These are phyloP conservation scores for Drosophila repletoides DNA, from an alignment of 1,140 invertebrate species.

Conservation along the genomic window DNA sequence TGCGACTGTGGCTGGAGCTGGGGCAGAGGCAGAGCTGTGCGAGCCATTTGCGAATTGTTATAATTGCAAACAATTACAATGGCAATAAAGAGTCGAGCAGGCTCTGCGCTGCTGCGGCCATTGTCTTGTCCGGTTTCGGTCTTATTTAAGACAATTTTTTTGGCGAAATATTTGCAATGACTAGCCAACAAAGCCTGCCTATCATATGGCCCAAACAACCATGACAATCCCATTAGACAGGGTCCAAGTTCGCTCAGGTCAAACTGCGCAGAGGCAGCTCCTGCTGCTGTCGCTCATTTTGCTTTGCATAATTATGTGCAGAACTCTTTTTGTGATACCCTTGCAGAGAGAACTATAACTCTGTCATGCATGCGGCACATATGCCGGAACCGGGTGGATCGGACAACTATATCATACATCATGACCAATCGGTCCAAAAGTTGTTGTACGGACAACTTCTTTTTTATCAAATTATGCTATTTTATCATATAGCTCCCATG, in stretches of 20 bases:
- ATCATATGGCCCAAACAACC: conserved; percentile 22
- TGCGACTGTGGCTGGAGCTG: background rate
- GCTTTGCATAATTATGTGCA: conserved; percentile 70
- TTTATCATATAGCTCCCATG: too few relatives aligned
- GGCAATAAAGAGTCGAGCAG: conserved; percentile 43
- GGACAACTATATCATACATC: too few relatives aligned
- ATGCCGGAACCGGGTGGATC: too few relatives aligned
- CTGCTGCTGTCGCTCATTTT: conserved; percentile 34
- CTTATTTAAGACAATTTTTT: conserved; percentile 31
- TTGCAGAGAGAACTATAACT: too few relatives aligned
- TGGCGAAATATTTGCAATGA: conserved; percentile 38
- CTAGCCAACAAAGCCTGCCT: conserved; percentile 40
- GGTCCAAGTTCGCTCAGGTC: conserved; percentile 43
- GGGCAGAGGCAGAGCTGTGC: conserved; percentile 21
- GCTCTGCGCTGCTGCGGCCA: conserved; percentile 10
- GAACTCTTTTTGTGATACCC: conserved; percentile 34
- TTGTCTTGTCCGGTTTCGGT: conserved; percentile 37
- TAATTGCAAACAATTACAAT: conserved; percentile 74
- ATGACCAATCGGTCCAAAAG: too few relatives aligned
- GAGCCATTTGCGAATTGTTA: conserved; percentile 55
- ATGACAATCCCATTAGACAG: conserved; percentile 45
- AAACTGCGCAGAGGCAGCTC: conserved; percentile 18
- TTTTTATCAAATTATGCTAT: too few relatives aligned
- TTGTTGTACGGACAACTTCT: too few relatives aligned
- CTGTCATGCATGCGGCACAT: too few relatives aligned